Evolutionary conservation across 1,140 invertebrate species (phyloP), one percentile per base, ranked within the genome.

Genomic region (Colletes gigas): DNA sequence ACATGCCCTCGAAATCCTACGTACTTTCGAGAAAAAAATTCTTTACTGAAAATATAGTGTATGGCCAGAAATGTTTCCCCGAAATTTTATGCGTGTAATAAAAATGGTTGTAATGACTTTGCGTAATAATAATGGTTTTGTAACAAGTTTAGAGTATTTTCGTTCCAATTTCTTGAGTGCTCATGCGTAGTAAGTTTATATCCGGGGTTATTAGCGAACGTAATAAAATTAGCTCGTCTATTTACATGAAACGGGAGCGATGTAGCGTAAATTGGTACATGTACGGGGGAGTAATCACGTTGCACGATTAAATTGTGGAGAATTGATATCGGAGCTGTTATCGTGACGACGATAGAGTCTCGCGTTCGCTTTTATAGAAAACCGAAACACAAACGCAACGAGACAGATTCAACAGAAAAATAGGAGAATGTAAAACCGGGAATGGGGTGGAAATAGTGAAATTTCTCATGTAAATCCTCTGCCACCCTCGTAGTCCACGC

Each of bases 381-480:
- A 2, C 12, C 62, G 67, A 52, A 72, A 50, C 30, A 81, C 62
- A 81, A 71, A 77, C 65, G 65, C 55, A 72, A 21, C 7, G 47
- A 59, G 50, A 83, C 80, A 74, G 17, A n/a, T 57, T 12, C 10
- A n/a, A 54, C 19, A 41, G n/a, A 50, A 21, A 76, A 82, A 57
- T 7, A 2, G 15, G 78, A 47, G 59, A 15, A 15, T 14, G 1
- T 60, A 54, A 62, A 71, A 62, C 41, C 17, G 39, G 44, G 50
- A 17, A 50, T 59, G 47, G 65, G 41, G 70, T 66, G 10, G 71
- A 60, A 82, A 78, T 69, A 73, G 73, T 39, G 72, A 85, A 75
- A 85, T 85, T 81, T 85, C 71, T 84, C 83, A 84, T 78, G 83
- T 73, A 85, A 85, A 85, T 85, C 79, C 68, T 65, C 54, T 12